Evolutionary conservation across 1,140 invertebrate genomes (phyloP).

Genomic region (Proales similis): DNA sequence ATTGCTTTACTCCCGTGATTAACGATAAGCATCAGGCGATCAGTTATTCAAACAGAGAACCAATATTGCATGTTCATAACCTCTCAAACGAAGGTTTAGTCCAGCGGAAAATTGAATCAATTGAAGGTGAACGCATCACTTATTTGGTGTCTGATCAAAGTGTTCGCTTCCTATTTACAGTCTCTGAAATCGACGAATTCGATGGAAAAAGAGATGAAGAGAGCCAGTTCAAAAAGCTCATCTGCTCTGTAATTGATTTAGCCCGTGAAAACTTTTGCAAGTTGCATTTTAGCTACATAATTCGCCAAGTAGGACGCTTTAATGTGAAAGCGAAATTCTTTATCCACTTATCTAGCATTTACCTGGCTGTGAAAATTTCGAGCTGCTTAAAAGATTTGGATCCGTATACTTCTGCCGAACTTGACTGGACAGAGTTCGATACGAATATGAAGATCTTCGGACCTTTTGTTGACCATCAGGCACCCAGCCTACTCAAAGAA

Average conservation of each 20-base stretch:
- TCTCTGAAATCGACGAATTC: conserved; percentile 27
- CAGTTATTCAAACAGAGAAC: too few relatives aligned
- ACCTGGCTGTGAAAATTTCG: conserved; percentile 12
- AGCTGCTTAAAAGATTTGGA: conserved; percentile 35
- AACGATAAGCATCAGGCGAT: too few relatives aligned
- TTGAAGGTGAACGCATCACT: too few relatives aligned
- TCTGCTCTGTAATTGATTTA: conserved; percentile 27
- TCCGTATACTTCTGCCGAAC: background rate
- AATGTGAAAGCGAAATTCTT: conserved; percentile 25
- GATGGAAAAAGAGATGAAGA: conserved; percentile 29
- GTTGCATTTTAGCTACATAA: conserved; percentile 10
- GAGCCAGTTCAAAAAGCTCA: conserved; percentile 10
- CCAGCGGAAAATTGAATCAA: too few relatives aligned
- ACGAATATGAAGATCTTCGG: conserved; percentile 30
- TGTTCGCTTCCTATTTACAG: too few relatives aligned
- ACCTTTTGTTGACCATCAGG: conserved; percentile 22
- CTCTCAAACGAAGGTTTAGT: too few relatives aligned
- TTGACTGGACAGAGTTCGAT: conserved; percentile 35
- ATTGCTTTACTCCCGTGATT: too few relatives aligned
- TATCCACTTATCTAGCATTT: background rate
- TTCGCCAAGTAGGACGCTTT: conserved; percentile 2
- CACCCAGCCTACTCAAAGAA: conserved; percentile 16
- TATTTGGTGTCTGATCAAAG: too few relatives aligned
- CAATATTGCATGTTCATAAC: too few relatives aligned
- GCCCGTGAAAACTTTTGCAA: conserved; percentile 6